Evolutionary conservation across 64 coral and sea anemone species (phyloP), one percentile per base, ranked within the genome.

Genomic region (Actinia equina): DNA sequence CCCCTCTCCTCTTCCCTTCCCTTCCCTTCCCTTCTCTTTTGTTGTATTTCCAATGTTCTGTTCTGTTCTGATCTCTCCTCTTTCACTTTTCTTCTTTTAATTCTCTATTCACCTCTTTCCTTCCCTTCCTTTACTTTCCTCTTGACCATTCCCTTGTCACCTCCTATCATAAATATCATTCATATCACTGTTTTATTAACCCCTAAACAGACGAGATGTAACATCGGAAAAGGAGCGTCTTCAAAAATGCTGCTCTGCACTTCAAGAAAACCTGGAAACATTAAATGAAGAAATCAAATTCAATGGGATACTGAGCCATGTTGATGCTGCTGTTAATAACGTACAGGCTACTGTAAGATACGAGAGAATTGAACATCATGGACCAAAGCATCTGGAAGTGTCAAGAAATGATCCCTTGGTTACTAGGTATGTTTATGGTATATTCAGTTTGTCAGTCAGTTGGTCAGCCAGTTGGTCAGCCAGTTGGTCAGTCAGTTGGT

Each of bases 231-330:
- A 92, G 61, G 93, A 95, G n/a, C 81, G 93, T 30, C 45, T 95
- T 42, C 85, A 60, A 44, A 86, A 85, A 45, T 98, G 93, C 59
- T 93, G 96, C 79, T 84, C 86, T 3, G 91, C 86, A n/a, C 54
- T 98, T 1, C 83, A 84, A 30, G 85, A 87, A 13, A 85, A 88
- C 27, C 88, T 98, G 19, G 53, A 58, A 20, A 58, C 77, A 18
- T 42, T 88, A 11, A 98, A 98, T 89, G 88, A 98, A 56, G 85
- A 89, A n/a, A 93, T 95, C 46, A 93, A 91, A 42, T 87, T 88
- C n/a, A 86, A 85, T 65, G 88, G 91, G 60, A 62, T 90, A 19
- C 61, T 16, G 44, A 79, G 76, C 84, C 97, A 99, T 42, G 86
- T 93, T 25, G 86, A 90, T 19, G 64, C 93, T 58, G 91, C 91